These are phyloP conservation scores for Bombus pyrosoma DNA, from an alignment of 1,140 invertebrate genomes.

Conservation along the genomic window DNA sequence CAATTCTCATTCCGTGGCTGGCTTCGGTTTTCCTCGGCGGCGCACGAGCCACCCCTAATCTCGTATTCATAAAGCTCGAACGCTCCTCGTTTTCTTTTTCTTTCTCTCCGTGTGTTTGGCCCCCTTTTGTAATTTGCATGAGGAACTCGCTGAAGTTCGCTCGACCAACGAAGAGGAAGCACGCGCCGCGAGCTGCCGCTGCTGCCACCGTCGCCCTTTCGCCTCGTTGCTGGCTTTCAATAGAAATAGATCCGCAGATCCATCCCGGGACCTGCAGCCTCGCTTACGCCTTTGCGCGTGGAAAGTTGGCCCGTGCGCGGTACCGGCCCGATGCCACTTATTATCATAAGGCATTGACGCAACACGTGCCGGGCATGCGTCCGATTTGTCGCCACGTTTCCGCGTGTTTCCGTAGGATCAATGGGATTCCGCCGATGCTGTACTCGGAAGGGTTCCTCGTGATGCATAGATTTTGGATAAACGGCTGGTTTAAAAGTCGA, in stretches of 20 bases:
- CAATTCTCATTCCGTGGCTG: neutral
- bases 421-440: neutral
- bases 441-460: neutral
- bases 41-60: constrained; percentile 42
- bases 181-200: neutral
- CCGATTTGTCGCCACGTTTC: constrained; percentile 44
- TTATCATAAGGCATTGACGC: constrained; percentile 50
- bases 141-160: constrained; percentile 29
- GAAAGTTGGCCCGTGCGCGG: neutral
- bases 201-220: constrained; percentile 11
- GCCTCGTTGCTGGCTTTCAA: neutral
- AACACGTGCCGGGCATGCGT: constrained; percentile 55
- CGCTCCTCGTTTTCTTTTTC: neutral
- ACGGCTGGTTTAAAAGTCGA: neutral
- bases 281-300: constrained; percentile 17
- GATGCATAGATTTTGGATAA: too few relatives aligned
- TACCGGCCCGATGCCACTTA: constrained; percentile 10
- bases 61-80: constrained; percentile 37
- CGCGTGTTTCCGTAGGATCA: neutral
- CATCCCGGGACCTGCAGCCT: neutral
- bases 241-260: constrained; percentile 25
- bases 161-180: neutral
- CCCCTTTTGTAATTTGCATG: constrained; percentile 50
- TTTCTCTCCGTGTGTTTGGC: neutral
- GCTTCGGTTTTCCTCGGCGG: neutral